These are phyloP conservation scores for Halesus radiatus DNA, from an alignment of 1,140 invertebrate species.

Conservation along the genomic window DNA sequence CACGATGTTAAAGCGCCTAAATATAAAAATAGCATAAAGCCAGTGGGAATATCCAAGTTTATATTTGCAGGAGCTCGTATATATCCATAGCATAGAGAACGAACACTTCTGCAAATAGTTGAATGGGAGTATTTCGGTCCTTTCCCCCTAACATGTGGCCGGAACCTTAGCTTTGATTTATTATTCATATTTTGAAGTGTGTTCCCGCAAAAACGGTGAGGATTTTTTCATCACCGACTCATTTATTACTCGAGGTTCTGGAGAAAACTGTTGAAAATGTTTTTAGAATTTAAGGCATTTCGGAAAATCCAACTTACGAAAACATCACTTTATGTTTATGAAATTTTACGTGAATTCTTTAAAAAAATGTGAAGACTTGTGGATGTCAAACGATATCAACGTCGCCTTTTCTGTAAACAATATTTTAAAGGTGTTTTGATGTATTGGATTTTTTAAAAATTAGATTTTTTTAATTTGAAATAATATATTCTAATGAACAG, in stretches of 20 bases:
- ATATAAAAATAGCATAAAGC: no score
- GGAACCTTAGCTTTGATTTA: conserved; percentile 37
- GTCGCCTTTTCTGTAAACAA: no score
- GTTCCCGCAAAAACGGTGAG: conserved; percentile 28
- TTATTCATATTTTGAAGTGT: conserved; percentile 45
- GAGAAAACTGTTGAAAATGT: neutral
- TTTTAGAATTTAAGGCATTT: neutral
- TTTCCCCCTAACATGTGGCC: conserved; percentile 13
- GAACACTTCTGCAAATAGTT: neutral
- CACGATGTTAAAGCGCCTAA: no score
- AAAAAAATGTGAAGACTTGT: neutral
- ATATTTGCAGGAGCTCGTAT: no score
- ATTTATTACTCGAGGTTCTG: neutral
- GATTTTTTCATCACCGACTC: conserved; percentile 16
- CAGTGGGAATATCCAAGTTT: no score
- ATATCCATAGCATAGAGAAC: no score
- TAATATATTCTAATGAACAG: no score
- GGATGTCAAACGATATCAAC: no score
- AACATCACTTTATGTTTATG: neutral
- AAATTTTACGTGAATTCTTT: neutral
- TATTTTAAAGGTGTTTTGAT: no score
- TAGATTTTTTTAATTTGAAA: no score
- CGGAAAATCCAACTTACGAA: neutral
- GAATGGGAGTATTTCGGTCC: neutral
- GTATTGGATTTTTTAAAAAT: no score